Conservation (phyloP, 2,888 invertebrate genomes). For the Lasiommata megera region DNA sequence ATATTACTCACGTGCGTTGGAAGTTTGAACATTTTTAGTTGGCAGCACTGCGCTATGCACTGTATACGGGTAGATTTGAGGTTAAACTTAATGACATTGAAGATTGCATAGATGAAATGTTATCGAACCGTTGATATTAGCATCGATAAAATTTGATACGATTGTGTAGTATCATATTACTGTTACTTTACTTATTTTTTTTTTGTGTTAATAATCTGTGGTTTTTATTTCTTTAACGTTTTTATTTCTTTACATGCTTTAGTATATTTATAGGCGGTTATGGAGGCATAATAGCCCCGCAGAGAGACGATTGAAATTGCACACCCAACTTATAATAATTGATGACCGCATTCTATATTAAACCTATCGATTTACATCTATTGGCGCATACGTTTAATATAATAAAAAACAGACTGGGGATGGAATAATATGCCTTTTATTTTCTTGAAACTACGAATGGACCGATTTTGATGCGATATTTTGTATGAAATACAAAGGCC, state of each 20-base stretch:
- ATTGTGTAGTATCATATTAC: slow-evolving; percentile 7
- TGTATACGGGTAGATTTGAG: slow-evolving; percentile 18
- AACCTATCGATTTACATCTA: background rate
- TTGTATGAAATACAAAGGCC: too few species aligned
- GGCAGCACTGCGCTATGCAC: slow-evolving; percentile 18
- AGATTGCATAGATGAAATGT: slow-evolving; percentile 28
- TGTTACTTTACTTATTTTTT: background rate
- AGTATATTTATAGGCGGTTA: background rate
- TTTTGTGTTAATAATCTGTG: background rate
- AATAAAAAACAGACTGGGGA: background rate
- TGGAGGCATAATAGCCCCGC: background rate
- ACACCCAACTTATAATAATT: background rate
- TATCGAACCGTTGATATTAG: slow-evolving; percentile 21
- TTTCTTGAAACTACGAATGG: too few species aligned
- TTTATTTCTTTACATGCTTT: background rate
- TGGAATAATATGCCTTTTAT: too few species aligned
- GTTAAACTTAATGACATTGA: slow-evolving; percentile 28
- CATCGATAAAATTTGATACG: slow-evolving; percentile 19
- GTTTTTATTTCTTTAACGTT: background rate
- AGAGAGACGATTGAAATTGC: background rate
- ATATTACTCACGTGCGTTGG: slow-evolving; percentile 2
- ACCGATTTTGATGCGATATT: too few species aligned
- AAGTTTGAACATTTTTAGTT: background rate
- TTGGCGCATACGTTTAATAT: background rate
- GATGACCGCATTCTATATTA: background rate